Conservation (phyloP, 1,140 invertebrate genomes). For the Trinorchestia longiramus region DNA sequence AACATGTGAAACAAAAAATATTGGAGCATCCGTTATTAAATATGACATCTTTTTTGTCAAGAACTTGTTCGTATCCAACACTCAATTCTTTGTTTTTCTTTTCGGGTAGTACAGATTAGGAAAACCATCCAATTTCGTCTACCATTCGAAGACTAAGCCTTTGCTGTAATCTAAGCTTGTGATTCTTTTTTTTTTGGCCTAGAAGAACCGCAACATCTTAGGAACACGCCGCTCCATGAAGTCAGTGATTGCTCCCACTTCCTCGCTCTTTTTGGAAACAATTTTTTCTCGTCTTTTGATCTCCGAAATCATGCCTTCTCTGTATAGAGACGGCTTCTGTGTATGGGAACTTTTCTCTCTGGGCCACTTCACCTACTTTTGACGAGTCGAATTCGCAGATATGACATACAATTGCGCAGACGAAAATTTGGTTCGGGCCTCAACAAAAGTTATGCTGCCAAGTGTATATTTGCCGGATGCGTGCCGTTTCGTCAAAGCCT, state of each 20-base stretch:
- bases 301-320: neutral
- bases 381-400: neutral
- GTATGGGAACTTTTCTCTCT: neutral
- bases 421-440: neutral
- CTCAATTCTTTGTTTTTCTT: neutral
- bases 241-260: neutral
- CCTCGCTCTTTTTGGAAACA: neutral
- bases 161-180: neutral
- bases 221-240: neutral
- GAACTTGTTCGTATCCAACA: neutral
- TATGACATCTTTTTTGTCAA: neutral
- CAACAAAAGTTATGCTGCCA: neutral
- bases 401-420: neutral
- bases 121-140: neutral
- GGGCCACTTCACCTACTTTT: neutral
- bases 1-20: too few relatives aligned
- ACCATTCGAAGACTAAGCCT: neutral
- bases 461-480: neutral
- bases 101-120: neutral
- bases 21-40: too few relatives aligned
- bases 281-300: neutral
- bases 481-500: neutral
- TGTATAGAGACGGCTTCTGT: neutral
- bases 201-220: neutral
- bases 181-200: neutral